A percentile compares a stretch with the other conserved stretches of the same genome.
These are phyloP conservation scores for Ridgeia piscesae DNA, from an alignment of 1,140 invertebrate genomes.

Conservation along the genomic window DNA sequence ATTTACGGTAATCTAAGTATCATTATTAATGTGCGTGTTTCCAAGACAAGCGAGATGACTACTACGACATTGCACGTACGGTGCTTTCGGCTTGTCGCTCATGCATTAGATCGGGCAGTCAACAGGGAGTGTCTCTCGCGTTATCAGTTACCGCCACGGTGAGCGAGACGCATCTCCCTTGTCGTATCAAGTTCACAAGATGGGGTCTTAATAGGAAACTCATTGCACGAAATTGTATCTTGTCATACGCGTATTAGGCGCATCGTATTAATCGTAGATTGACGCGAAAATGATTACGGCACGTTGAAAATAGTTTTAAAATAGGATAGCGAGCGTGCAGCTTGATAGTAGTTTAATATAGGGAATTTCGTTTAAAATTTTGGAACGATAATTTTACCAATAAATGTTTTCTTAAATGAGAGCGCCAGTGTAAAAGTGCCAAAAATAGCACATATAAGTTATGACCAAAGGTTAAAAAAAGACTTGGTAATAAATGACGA, in stretches of 20 bases:
- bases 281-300: background rate
- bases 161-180: background rate
- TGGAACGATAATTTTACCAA: no score
- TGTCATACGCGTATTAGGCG: background rate
- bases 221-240: background rate
- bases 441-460: no score
- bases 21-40: background rate
- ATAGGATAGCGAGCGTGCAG: no score
- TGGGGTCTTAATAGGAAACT: slow-evolving; percentile 1
- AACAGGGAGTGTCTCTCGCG: background rate
- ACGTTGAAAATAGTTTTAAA: background rate
- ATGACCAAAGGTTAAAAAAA: no score
- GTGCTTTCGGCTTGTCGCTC: background rate
- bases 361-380: no score
- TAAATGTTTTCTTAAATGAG: no score
- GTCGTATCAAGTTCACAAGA: background rate
- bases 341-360: no score
- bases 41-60: background rate
- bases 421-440: no score
- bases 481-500: no score
- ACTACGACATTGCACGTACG: background rate
- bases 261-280: background rate
- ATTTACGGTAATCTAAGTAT: background rate
- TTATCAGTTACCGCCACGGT: background rate
- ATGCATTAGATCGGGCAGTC: background rate